Evolutionary conservation across 2,113 vertebrate genomes (phyloP), one percentile per base, ranked within the genome.

Genomic region (Manacus vitellinus): DNA sequence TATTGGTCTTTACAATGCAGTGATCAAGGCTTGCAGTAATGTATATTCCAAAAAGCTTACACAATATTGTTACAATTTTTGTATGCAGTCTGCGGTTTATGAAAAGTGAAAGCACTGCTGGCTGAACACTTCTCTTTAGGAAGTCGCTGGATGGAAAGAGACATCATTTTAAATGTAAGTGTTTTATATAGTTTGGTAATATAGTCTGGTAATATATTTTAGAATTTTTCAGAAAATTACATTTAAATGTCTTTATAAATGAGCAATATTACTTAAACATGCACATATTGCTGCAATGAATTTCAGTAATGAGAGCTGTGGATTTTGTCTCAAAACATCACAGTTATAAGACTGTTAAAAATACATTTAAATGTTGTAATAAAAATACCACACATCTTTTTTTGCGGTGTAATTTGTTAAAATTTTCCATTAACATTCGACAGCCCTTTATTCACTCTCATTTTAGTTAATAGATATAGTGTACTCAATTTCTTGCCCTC

Each of bases 401-500:
- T 46, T n/a, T 55, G 19, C 63, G 20, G 5, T 78, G 12, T 31
- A 84, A 78, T 92, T 86, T 94, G 35, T 90, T 70, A 75, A 92
- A 93, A 52, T 81, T 54, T 79, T 46, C 85, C 62, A 63, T 93
- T 97, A 91, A 35, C 66, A 61, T 87, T 92, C 4, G 0, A 46
- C 33, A 88, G 37, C 7, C 30, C 24, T 78, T 58, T 55, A n/a
- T 89, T 92, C 46, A 46, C 35, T 88, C 17, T 76, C 79, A 89
- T 76, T 84, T 41, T n/a, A 75, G 30, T 90, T 92, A 96, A 95
- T 54, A 96, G 68, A 77, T 35, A 85, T 4, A 88, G 51, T 49
- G 35, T 61, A 74, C 44, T 89, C 52, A 59, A 80, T 91, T 96
- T 96, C 55, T 94, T 96, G 63, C 56, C 72, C 75, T 92, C 67